Evolutionary conservation across 2,888 invertebrate genomes (phyloP).

Genomic region (Pemphredon lugubris): DNA sequence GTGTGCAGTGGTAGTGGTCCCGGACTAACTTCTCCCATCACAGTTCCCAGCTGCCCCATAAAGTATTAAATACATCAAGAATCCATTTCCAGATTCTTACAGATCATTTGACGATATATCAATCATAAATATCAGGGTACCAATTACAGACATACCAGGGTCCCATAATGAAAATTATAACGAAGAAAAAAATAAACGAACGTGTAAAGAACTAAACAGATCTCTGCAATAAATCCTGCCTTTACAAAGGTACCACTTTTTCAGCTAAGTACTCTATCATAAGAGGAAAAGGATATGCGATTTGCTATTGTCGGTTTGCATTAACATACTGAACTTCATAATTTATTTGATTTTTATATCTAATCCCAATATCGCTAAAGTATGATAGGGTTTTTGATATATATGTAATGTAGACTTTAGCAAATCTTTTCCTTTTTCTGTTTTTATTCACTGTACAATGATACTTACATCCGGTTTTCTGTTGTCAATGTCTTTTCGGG

Average conservation of each 20-base stretch:
- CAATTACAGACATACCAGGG: slow-evolving; percentile 25
- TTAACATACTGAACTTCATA: too few species aligned
- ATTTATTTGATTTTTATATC: too few species aligned
- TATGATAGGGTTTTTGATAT: too few species aligned
- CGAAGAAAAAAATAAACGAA: slow-evolving; percentile 24
- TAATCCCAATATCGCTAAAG: too few species aligned
- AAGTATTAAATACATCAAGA: slow-evolving; percentile 75
- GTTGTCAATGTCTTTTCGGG: slow-evolving; percentile 32
- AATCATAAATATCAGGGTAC: slow-evolving; percentile 38
- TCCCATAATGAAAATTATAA: slow-evolving; percentile 24
- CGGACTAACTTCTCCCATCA: slow-evolving; percentile 77
- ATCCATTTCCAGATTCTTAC: slow-evolving; percentile 56
- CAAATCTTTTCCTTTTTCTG: slow-evolving; percentile 18
- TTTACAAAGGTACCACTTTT: slow-evolving; percentile 10
- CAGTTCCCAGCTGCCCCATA: slow-evolving; percentile 77
- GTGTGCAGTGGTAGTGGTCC: slow-evolving; percentile 84
- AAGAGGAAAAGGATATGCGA: slow-evolving; percentile 22
- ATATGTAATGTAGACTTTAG: too few species aligned
- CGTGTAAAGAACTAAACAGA: slow-evolving; percentile 20
- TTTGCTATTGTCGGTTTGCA: not conserved
- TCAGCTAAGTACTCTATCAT: slow-evolving; percentile 4
- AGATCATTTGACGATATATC: slow-evolving; percentile 47
- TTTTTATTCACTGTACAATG: slow-evolving; percentile 19
- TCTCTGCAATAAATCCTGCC: slow-evolving; percentile 11
- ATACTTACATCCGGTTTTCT: slow-evolving; percentile 50